Percentiles rank a stretch among this genome's conserved stretches.
Conservation (phyloP, 2,888 invertebrate species). For the Cybosia mesomella region DNA sequence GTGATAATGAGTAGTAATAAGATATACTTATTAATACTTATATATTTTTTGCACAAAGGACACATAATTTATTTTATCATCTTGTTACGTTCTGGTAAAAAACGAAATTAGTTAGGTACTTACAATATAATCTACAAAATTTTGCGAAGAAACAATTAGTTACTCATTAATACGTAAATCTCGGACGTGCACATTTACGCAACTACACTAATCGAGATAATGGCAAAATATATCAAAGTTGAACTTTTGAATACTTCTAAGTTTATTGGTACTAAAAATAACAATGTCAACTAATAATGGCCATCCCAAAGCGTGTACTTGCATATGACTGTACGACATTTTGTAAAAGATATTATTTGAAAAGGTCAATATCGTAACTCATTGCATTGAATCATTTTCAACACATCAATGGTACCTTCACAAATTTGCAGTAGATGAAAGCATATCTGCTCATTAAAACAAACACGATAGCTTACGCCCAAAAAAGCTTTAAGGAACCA, state of each 20-base stretch:
- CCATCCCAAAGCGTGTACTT: constrained; percentile 7
- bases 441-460: neutral
- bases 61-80: no score
- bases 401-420: constrained; percentile 21
- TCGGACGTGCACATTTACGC: neutral
- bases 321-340: constrained; percentile 17
- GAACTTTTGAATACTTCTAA: neutral
- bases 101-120: no score
- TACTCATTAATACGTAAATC: neutral
- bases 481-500: neutral
- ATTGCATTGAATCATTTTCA: constrained; percentile 38
- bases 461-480: neutral
- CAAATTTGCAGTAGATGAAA: constrained; percentile 23
- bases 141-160: neutral
- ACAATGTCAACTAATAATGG: neutral
- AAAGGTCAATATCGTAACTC: constrained; percentile 44
- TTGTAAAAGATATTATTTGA: constrained; percentile 31
- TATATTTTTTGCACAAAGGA: no score
- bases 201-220: neutral
- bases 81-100: no score
- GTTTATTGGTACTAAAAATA: neutral
- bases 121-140: neutral
- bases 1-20: neutral
- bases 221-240: neutral
- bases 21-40: no score